Evolutionary conservation across 2,888 invertebrate species (phyloP), one percentile per base, ranked within the genome.

Genomic region (Scrobipalpa atriplicella): DNA sequence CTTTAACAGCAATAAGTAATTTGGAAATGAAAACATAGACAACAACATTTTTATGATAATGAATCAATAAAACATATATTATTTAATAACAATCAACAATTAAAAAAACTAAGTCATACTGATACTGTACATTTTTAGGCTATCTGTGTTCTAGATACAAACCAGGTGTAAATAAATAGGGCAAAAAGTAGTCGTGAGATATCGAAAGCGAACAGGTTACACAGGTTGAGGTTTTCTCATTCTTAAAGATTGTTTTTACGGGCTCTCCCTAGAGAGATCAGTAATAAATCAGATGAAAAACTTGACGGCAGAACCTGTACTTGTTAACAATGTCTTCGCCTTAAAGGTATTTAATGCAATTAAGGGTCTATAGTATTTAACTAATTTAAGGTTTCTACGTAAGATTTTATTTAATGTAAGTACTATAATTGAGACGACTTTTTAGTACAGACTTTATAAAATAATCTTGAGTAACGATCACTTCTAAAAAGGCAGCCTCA

Each of bases 161-260:
- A 21, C 54, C 54, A 56, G 21, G 11, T 56, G 54, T 29, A 16
- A n/a, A 52, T 21, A 56, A 56, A 56, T 13, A 29, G 2, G 10
- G 54, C 13, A 56, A 56, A 64, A 64, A 67, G 60, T 64, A 38
- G 60, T 47, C 19, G 60, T 43, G 64, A 64, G 58, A 16, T 58
- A 62, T 47, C 54, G 67, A 67, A 67, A 67, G 67, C 65, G 13
- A n/a, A 61, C 67, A 65, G 54, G 65, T 18, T 16, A 8, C 51
- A 67, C 65, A 2, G 43, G 67, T 58, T 29, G 62, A 62, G 36
- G 58, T 38, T 67, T 67, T 67, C 67, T 67, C 67, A 65, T 62
- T 65, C 67, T 54, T 62, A 56, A 65, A 52, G 64, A 67, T 67
- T 65, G 64, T 67, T 64, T 67, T 67, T 64, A 56, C 52, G 18